Evolutionary conservation across 2,113 vertebrate genomes (phyloP), one percentile per base, ranked within the genome.

Genomic region (Orcinus orca): DNA sequence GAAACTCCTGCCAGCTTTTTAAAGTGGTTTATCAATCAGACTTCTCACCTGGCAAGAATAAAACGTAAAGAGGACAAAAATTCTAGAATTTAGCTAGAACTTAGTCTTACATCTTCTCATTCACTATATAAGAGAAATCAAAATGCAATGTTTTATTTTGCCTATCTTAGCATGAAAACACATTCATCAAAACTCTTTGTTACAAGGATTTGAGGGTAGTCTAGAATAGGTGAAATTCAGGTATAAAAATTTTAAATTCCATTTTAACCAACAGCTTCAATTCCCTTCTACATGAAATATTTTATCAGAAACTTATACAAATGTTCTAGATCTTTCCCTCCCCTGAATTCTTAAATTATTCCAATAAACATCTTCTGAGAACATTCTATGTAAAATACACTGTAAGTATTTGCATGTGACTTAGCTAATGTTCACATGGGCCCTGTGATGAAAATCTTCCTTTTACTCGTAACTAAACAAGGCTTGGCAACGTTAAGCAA

Each of bases 291-390:
- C 10, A 84, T 12, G 73, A 83, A 88, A 65, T 82, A 47, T 88
- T 93, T 96, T 70, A 76, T 93, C 18, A 80, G 60, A 26, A 70
- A 85, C 55, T 85, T 92, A 94, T n/a, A 93, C 11, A 88, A 95
- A 82, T 80, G 9, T 58, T 93, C 76, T 85, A 81, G 50, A 74
- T 41, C 9, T 67, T 90, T 79, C 41, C 36, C 25, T 85, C 21
- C 25, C 60, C 47, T 55, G 9, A 81, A 70, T 90, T 87, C 86
- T 96, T 91, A 86, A 84, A 68, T 96, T 88, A 92, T 90, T 92
- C 29, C 82, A 84, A 77, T 84, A 76, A 93, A 82, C 18, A 86
- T 36, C 23, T 95, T 77, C 58, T 53, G 70, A 88, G 91, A 96
- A 50, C 38, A 82, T 76, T 88, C 47, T 74, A 47, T 53, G 9